Evolutionary conservation across 2,888 invertebrate species (phyloP).

Genomic region (Drepanosiphum platanoidis): DNA sequence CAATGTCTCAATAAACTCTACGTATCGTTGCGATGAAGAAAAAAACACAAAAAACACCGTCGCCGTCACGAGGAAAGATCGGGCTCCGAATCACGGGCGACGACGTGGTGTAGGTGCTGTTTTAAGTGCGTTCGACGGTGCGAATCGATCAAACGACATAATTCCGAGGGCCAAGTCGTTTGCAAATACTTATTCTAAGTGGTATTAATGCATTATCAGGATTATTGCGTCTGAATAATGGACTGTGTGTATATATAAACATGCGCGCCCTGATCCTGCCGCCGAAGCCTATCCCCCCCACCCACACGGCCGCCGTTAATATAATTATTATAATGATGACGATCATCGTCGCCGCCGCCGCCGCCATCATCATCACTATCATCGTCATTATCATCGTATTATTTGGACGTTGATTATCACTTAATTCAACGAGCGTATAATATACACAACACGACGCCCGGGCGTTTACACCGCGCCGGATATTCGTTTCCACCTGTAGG

Average conservation of each 20-base stretch:
- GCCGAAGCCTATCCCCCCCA: not conserved
- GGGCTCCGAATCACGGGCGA: not conserved
- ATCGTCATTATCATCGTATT: conserved; percentile 14
- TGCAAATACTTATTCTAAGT: conserved; percentile 41
- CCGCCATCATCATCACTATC: not conserved
- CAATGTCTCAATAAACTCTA: too few species aligned
- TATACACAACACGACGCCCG: not conserved
- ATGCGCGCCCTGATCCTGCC: not conserved
- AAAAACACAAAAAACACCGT: too few species aligned
- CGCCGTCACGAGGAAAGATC: too few species aligned
- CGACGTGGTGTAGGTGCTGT: too few species aligned
- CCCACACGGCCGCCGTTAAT: not conserved
- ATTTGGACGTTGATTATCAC: conserved; percentile 39
- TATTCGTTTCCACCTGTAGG: conserved; percentile 30
- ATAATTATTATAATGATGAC: too few species aligned
- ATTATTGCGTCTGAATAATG: conserved; percentile 54
- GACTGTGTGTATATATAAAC: not conserved
- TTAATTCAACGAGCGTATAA: conserved; percentile 27
- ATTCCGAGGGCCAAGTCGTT: conserved; percentile 42
- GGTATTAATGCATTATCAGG: conserved; percentile 56
- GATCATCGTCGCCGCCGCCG: too few species aligned
- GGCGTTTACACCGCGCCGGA: conserved; percentile 10
- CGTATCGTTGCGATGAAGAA: too few species aligned
- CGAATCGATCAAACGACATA: conserved; percentile 51
- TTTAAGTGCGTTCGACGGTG: too few species aligned